Base-by-base conservation (phyloP, 1,140 invertebrate genomes). In the Drosophila nebulosa region DNA sequence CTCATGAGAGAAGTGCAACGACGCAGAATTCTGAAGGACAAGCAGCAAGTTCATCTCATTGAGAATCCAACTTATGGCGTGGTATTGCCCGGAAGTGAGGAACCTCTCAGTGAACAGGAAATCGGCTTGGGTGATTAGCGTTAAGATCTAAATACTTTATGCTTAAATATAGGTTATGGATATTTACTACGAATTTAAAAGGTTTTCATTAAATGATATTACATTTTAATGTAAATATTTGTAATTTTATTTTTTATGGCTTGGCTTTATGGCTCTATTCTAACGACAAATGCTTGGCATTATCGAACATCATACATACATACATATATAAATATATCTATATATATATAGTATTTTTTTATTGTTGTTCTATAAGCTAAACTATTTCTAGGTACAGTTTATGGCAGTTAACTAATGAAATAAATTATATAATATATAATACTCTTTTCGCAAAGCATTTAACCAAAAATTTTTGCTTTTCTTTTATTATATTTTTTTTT, bases 61-160 rank as follows among this genome's bases (percentile, higher is more conserved):
- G 90, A 91, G 53, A 91, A 91, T 66, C 90, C 90, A 32, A 78
- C 72, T 2, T 91, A 90, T 22, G 90, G 90, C 2, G 75, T 89
- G 3, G 53, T 75, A 0, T 22, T 89, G 36, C 79, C 90, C 3
- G 73, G 59, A 22, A 73, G 53, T 6, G 78, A 76, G 5, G 85
- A 89, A n/a, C 64, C 57, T 1, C 9, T 52, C 30, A 32, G 35
- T 14, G 72, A 88, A 14, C 52, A 70, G 42, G 61, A 64, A 21
- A 79, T 77, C 7, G 69, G 72, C 0, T 16, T 73, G 27, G 81
- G 59, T 2, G 79, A 81, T 6, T 83, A 74, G 36, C n/a, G n/a
- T n/a, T n/a, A 30, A 12, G n/a, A 4, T 22, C 24, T 1, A 12
- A 10, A 35, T 39, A 16, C 36, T 16, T 3, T 39, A 14, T 39